These are phyloP conservation scores for Aphidius gifuensis DNA, from an alignment of 1,140 invertebrate genomes.

Conservation along the genomic window DNA sequence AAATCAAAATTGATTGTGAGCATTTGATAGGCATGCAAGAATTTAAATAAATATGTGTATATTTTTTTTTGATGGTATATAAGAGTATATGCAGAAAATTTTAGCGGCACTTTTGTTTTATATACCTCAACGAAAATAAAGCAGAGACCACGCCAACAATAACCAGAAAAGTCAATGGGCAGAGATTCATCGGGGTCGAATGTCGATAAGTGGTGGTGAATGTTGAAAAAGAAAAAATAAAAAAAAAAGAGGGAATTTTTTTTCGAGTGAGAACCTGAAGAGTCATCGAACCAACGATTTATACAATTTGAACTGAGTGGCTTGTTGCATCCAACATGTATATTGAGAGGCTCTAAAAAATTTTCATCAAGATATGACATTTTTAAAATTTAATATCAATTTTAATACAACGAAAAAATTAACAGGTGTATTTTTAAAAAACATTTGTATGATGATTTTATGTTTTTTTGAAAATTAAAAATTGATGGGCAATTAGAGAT, in stretches of 20 bases:
- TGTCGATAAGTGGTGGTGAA: conserved; percentile 21
- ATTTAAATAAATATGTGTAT: too few species aligned
- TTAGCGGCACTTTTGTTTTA: too few species aligned
- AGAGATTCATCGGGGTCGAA: conserved; percentile 25
- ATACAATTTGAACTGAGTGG: conserved; percentile 15
- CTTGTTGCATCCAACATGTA: conserved; percentile 9
- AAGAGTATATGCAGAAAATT: too few species aligned
- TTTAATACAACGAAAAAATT: too few species aligned
- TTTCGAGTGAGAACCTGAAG: conserved; percentile 5
- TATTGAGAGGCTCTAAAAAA: too few species aligned
- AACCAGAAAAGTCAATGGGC: conserved; percentile 7
- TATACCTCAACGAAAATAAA: conserved; percentile 6
- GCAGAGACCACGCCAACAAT: not conserved
- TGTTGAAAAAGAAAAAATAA: conserved; percentile 32
- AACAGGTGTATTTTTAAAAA: too few species aligned
- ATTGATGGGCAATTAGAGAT: conserved; percentile 34
- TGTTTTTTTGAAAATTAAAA: not conserved
- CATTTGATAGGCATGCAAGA: not conserved
- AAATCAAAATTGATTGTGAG: conserved; percentile 2
- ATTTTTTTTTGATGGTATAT: too few species aligned
- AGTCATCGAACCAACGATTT: conserved; percentile 25
- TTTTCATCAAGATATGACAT: too few species aligned
- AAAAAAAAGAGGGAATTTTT: not conserved
- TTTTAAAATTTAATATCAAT: too few species aligned
- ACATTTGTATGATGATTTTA: too few species aligned